Base-by-base conservation (phyloP, 2,888 invertebrate species). In the Tridacna gigas region DNA sequence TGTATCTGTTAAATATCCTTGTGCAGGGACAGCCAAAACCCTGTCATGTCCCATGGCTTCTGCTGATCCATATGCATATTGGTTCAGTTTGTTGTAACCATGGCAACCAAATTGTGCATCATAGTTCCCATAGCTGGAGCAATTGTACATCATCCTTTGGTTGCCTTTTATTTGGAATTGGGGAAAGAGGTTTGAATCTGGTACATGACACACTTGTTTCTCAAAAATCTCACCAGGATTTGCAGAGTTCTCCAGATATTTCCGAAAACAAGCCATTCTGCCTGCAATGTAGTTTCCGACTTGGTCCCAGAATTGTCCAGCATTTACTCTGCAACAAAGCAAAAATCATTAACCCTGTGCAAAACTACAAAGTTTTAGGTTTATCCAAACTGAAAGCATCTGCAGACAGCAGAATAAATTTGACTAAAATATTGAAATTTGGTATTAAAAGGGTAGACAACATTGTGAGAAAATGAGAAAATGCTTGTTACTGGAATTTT, bases 301-400 rank as follows among this genome's bases (percentile, higher is more conserved):
- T 66, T 89, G 80, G 65, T 88, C 88, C 91, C 91, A 91, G 73
- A 91, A 91, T 60, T 88, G 82, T 0, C 89, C 90, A 1, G 90
- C 89, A 56, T 90, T 90, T 48, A 88, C 83, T 25, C 88, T 88
- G 79, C 56, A 78, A 80, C 12, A 13, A 45, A 67, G 13, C 11
- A 66, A 26, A 66, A 25, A 56, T 2, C 20, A n/a, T n/a, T 37
- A 37, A 37, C 37, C 7, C 37, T 37, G n/a, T n/a, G 7, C 37
- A 2, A 37, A 37, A 37, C 37, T 4, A 37, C 37, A 37, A 37
- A 37, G 7, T 37, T 37, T 7, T 37, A 37, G 37, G 7, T 7
- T 37, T 37, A 37, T 37, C 37, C 37, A 37, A 37, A 37, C 7
- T 37, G 37, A 37, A 37, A 37, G 37, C 37, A 37, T 37, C 7